Evolutionary conservation across 2,113 vertebrate genomes (phyloP).

Genomic region (Sapajus apella): DNA sequence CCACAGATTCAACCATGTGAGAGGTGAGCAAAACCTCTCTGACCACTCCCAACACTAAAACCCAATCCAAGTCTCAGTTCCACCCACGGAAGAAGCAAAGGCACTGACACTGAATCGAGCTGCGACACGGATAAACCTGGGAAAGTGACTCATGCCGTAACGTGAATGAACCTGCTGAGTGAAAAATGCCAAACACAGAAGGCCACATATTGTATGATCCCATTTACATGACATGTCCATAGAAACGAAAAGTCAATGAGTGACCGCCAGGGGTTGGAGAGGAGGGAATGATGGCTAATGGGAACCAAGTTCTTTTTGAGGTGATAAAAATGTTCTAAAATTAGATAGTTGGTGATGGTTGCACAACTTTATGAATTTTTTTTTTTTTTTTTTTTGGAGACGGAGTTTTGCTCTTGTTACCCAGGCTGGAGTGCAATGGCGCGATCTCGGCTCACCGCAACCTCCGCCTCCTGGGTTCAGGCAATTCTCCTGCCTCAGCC

Average conservation of each 20-base stretch:
- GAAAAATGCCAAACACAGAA: background rate
- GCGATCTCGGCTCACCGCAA: too few relatives aligned
- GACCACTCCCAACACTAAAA: background rate
- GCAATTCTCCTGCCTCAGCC: too few relatives aligned
- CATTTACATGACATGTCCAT: background rate
- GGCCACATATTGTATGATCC: accelerated
- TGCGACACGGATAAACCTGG: too few relatives aligned
- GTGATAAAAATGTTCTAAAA: background rate
- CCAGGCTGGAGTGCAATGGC: too few relatives aligned
- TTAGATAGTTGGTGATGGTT: background rate
- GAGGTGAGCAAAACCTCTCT: background rate
- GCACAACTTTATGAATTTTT: background rate
- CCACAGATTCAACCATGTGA: background rate
- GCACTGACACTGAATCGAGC: background rate
- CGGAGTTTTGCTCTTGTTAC: too few relatives aligned
- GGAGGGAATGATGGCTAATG: background rate
- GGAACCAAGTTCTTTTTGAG: background rate
- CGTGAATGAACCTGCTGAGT: background rate
- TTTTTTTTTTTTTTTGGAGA: too few relatives aligned
- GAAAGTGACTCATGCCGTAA: background rate
- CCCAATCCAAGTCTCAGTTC: background rate
- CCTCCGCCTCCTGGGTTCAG: too few relatives aligned
- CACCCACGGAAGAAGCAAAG: background rate
- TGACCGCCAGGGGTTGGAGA: background rate
- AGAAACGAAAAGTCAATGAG: background rate